phyloP scores from a whole-genome alignment of 2,113 vertebrate species.

The Siniperca knerii region DNA sequence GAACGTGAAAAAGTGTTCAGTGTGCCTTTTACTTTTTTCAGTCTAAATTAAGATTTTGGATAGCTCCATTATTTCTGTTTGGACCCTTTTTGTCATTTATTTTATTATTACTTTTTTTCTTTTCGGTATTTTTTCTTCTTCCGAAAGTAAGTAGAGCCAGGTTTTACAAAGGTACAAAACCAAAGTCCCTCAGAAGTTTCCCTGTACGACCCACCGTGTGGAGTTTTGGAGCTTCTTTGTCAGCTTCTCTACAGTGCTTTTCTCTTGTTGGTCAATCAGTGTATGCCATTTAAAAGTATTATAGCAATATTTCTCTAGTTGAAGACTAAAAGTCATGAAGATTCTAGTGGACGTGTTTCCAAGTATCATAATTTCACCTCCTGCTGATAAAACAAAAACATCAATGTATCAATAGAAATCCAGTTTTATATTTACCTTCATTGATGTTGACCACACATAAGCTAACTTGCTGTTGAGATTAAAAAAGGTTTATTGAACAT shows the following conservation, averaged over 20 bases:
- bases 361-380: conserved; percentile 82
- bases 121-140: conserved; percentile 68
- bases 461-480: conserved; percentile 89
- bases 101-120: conserved; percentile 69
- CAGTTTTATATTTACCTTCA: conserved; percentile 82
- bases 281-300: conserved; percentile 90
- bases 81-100: conserved; percentile 58
- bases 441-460: conserved; percentile 88
- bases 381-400: conserved; percentile 77
- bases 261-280: conserved; percentile 78
- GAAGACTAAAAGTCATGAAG: conserved; percentile 80
- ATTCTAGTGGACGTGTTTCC: conserved; percentile 83
- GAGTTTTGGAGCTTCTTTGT: conserved; percentile 81
- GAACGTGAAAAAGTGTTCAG: conserved; percentile 87
- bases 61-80: conserved; percentile 55
- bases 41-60: conserved; percentile 72
- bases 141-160: conserved; percentile 84
- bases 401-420: conserved; percentile 79
- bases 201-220: conserved; percentile 90
- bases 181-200: conserved; percentile 93
- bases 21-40: conserved; percentile 90
- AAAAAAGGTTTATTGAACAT: conserved; percentile 85
- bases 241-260: conserved; percentile 74
- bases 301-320: conserved; percentile 95
- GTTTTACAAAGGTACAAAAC: conserved; percentile 90